Evolutionary conservation across 2,797 vertebrate species (phyloP).

Genomic region (Catamblyrhynchus diadema): DNA sequence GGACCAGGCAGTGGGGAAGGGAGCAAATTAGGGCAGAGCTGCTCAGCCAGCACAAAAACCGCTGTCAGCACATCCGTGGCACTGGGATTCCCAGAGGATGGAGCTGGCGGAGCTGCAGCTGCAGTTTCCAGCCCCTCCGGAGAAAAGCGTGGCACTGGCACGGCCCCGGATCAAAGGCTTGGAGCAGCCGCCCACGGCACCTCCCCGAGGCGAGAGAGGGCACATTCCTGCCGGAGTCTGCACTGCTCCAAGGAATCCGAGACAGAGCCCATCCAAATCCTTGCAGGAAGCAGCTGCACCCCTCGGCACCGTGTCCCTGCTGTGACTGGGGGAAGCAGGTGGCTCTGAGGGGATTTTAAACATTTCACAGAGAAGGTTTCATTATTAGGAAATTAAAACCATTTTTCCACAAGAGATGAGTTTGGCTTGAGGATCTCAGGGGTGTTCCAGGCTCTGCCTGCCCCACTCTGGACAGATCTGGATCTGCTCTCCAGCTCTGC

Average conservation of each 20-base stretch:
- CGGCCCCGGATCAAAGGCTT: neutral
- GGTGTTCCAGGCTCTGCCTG: neutral
- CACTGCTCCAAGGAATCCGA: neutral
- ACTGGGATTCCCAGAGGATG: neutral
- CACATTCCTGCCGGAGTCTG: neutral
- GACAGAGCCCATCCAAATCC: neutral
- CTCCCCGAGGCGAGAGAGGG: neutral
- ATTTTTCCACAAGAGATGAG: neutral
- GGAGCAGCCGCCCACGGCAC: neutral
- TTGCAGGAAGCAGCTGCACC: neutral
- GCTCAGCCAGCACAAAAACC: neutral
- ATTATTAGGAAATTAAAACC: neutral
- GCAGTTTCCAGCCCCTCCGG: neutral
- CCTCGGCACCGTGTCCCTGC: neutral
- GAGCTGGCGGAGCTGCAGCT: neutral
- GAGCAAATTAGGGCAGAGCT: neutral
- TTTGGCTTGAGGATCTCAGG: neutral
- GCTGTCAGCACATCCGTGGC: neutral
- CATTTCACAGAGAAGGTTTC: neutral
- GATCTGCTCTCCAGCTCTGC: rapidly evolving
- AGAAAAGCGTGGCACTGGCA: rapidly evolving
- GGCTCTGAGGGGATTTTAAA: neutral
- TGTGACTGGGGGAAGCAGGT: neutral
- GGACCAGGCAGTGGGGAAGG: neutral
- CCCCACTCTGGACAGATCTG: rapidly evolving